A percentile compares a stretch with the other conserved stretches of the same genome.
Evolutionary conservation across 2,797 vertebrate genomes (phyloP).

Genomic region (Chrosomus eos): DNA sequence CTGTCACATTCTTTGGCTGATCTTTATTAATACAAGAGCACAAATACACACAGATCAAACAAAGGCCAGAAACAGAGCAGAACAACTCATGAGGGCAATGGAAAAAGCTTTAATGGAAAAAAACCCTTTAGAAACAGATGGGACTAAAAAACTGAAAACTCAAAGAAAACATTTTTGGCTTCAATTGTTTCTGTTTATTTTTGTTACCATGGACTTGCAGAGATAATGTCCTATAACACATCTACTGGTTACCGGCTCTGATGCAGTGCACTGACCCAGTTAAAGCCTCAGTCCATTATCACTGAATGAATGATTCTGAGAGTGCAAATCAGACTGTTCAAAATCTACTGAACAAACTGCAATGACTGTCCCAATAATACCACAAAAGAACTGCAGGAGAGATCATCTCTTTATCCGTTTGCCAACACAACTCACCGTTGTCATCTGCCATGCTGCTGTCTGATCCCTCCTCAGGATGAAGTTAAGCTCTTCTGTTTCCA

Average conservation of each 20-base stretch:
- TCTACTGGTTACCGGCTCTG: not conserved
- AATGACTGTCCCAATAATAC: not conserved
- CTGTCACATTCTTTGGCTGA: not conserved
- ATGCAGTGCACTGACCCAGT: not conserved
- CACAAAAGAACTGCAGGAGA: not conserved
- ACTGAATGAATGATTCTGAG: not conserved
- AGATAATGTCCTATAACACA: not conserved
- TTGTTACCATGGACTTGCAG: conserved; percentile 9
- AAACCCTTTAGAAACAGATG: not conserved
- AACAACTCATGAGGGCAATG: not conserved
- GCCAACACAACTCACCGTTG: conserved; percentile 31
- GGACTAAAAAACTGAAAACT: not conserved
- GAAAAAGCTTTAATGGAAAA: not conserved
- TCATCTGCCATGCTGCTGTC: conserved; percentile 51
- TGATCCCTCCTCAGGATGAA: conserved; percentile 24
- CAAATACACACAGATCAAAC: not conserved
- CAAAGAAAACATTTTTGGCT: not conserved
- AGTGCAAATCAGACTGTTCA: not conserved
- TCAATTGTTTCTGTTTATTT: conserved; percentile 37
- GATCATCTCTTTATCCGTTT: not conserved
- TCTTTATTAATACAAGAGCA: not conserved
- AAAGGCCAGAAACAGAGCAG: not conserved
- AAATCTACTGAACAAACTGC: conserved; percentile 21
- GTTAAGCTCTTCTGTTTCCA: conserved; percentile 2
- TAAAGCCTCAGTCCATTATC: not conserved